Evolutionary conservation across 2,113 vertebrate genomes (phyloP).

Genomic region (Zootoca vivipara): DNA sequence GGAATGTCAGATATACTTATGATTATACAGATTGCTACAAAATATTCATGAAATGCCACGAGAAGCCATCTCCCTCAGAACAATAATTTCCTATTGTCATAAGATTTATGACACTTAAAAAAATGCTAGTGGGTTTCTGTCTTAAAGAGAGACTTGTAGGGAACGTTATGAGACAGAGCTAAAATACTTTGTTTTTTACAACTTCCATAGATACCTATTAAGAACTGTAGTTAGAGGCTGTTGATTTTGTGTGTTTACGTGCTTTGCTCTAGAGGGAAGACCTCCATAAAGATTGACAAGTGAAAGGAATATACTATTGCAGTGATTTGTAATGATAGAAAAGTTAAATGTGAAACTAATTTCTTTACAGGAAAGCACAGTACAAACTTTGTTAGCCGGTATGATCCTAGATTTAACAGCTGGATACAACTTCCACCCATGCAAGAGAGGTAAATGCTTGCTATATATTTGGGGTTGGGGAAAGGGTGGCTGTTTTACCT

Average conservation of each 20-base stretch:
- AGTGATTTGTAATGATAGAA: conserved; percentile 66
- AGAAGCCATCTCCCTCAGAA: conserved; percentile 38
- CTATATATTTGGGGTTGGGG: conserved; percentile 40
- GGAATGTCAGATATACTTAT: conserved; percentile 18
- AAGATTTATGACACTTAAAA: conserved; percentile 49
- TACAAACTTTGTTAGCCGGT: conserved; percentile 98
- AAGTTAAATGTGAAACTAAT: conserved; percentile 74
- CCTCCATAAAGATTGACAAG: conserved; percentile 55
- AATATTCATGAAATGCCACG: background rate
- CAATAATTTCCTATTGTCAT: conserved; percentile 44
- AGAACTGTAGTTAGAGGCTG: conserved; percentile 57
- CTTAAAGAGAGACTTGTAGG: conserved; percentile 51
- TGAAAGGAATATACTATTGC: conserved; percentile 59
- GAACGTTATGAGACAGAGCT: conserved; percentile 48
- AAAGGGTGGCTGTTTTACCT: background rate
- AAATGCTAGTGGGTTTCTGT: conserved; percentile 39
- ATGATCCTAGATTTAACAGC: conserved; percentile 98
- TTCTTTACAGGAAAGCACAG: conserved; percentile 95
- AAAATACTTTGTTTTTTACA: conserved; percentile 46
- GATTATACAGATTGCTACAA: conserved; percentile 28
- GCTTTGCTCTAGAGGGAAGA: conserved; percentile 59
- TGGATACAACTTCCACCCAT: conserved; percentile 99
- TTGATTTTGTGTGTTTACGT: conserved; percentile 57
- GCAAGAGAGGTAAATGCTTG: conserved; percentile 93
- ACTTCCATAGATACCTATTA: conserved; percentile 57